Percentiles rank a stretch among this genome's conserved stretches.
phyloP scores from a whole-genome alignment of 1,140 invertebrate genomes.

The Plodia interpunctella region DNA sequence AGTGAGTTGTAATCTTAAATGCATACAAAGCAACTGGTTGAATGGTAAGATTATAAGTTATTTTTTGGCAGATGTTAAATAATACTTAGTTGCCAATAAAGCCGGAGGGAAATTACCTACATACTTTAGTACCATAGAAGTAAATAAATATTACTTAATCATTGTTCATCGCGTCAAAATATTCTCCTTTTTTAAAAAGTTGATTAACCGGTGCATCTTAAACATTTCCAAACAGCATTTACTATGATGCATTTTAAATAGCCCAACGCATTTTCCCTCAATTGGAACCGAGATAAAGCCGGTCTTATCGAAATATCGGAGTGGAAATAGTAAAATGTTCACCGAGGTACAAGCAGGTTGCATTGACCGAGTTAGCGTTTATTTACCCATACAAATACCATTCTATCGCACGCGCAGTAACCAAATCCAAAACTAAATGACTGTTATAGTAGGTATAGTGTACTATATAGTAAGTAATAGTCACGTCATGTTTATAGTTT shows the following conservation, averaged over 20 bases:
- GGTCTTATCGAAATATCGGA: not conserved
- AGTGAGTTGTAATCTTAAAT: not conserved
- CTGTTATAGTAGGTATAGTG: not conserved
- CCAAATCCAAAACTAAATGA: not conserved
- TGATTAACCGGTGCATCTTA: too few relatives aligned
- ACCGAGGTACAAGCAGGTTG: not conserved
- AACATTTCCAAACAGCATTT: too few relatives aligned
- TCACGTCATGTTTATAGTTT: too few relatives aligned
- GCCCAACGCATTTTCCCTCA: not conserved
- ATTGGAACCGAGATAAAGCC: not conserved
- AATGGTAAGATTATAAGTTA: too few relatives aligned
- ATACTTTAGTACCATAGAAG: too few relatives aligned
- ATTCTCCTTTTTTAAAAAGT: too few relatives aligned
- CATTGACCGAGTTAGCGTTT: constrained; percentile 3
- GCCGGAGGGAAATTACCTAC: too few relatives aligned
- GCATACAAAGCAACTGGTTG: too few relatives aligned
- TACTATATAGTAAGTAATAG: not conserved
- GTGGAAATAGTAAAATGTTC: not conserved
- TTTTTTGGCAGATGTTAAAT: too few relatives aligned
- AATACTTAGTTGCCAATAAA: too few relatives aligned
- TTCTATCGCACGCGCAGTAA: not conserved
- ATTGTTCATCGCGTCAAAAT: too few relatives aligned
- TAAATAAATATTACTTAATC: too few relatives aligned
- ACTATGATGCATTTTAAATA: not conserved
- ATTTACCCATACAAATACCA: constrained; percentile 1